A percentile compares a stretch with the other conserved stretches of the same genome.
Evolutionary conservation across 1,140 invertebrate species (phyloP).

Genomic region (Ips typographus): DNA sequence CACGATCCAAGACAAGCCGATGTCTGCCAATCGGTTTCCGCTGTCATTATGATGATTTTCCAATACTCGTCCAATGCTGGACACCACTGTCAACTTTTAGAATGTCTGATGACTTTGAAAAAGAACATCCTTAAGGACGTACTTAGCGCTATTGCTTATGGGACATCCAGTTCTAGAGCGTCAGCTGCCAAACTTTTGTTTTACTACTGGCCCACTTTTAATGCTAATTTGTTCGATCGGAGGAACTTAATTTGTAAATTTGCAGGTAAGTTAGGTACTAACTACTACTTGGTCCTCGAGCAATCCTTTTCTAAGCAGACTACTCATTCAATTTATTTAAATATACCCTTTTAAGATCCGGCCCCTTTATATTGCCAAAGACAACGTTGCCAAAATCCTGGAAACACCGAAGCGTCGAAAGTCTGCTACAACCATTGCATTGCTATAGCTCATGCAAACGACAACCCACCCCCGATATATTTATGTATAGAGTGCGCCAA

Average conservation of each 20-base stretch:
- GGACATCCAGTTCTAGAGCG: conserved; percentile 84
- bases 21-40: conserved; percentile 88
- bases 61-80: conserved; percentile 92
- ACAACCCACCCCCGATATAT: conserved; percentile 90
- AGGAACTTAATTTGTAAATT: conserved; percentile 87
- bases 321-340: no score
- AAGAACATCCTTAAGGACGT: conserved; percentile 88
- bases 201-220: conserved; percentile 99
- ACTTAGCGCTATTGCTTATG: conserved; percentile 94
- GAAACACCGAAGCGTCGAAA: conserved; percentile 85
- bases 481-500: conserved; percentile 96
- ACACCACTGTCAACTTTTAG: conserved; percentile 91
- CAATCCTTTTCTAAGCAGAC: no score
- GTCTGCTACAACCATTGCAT: conserved; percentile 88
- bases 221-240: conserved; percentile 89
- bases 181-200: conserved; percentile 96
- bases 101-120: conserved; percentile 93
- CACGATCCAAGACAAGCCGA: conserved; percentile 76
- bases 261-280: conserved; percentile 63
- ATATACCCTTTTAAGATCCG: conserved; percentile 53
- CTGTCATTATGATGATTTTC: conserved; percentile 96
- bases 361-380: conserved; percentile 81
- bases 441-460: conserved; percentile 77
- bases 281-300: neutral
- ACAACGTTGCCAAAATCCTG: conserved; percentile 80